Evolutionary conservation across 2,113 vertebrate species (phyloP).

Genomic region (Micromys minutus): DNA sequence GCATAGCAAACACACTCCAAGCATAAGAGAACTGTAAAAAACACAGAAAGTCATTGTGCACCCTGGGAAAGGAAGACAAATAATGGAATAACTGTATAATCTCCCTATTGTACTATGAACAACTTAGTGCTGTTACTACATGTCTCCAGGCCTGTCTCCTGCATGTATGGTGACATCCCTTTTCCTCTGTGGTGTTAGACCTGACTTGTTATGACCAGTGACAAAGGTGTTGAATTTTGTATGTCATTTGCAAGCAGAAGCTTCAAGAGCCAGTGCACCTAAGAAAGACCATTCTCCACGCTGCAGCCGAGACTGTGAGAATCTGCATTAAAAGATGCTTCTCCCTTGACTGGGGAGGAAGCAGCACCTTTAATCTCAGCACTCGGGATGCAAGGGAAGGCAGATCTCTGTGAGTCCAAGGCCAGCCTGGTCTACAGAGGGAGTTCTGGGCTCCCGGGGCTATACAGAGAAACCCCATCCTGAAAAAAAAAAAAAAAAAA

Average conservation of each 20-base stretch:
- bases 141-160: background rate
- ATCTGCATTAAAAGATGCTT: background rate
- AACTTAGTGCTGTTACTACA: background rate
- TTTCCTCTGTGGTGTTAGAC: background rate
- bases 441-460: background rate
- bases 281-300: background rate
- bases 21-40: background rate
- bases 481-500: no score
- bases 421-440: background rate
- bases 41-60: background rate
- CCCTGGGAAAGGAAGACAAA: background rate
- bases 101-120: background rate
- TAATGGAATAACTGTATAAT: background rate
- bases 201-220: background rate
- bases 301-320: background rate
- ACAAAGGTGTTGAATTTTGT: background rate
- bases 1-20: background rate
- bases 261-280: background rate
- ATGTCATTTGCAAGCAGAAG: background rate
- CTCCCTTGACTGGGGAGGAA: background rate
- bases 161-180: no score
- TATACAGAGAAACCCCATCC: background rate
- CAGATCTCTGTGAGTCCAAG: background rate
- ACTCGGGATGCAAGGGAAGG: background rate
- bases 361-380: background rate